A percentile compares a stretch with the other conserved stretches of the same genome.
Evolutionary conservation across 2,797 vertebrate genomes (phyloP).

Genomic region (Pogoniulus pusillus): DNA sequence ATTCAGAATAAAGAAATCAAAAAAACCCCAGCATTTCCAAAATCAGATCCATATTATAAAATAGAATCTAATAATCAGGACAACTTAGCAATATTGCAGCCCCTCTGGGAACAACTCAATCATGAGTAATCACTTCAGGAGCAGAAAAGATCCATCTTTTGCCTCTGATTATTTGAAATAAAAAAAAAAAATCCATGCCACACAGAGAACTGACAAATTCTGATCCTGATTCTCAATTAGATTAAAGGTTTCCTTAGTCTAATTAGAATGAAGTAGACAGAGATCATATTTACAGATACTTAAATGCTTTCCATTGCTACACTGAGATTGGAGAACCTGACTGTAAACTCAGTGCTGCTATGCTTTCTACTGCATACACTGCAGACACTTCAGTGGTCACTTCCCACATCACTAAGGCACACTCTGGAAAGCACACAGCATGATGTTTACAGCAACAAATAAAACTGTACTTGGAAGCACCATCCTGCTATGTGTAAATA

Average conservation of each 20-base stretch:
- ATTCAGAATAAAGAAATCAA: neutral
- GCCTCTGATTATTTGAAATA: neutral
- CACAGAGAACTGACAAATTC: neutral
- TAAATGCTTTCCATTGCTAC: neutral
- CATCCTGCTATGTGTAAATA: neutral
- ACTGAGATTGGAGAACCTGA: neutral
- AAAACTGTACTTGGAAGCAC: neutral
- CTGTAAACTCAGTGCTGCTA: neutral
- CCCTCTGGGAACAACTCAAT: neutral
- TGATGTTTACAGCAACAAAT: neutral
- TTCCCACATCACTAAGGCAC: neutral
- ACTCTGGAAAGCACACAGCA: neutral
- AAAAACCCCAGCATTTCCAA: neutral
- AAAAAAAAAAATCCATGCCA: neutral
- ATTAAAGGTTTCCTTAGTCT: neutral
- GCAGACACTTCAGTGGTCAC: neutral
- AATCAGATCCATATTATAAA: neutral
- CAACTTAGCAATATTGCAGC: neutral
- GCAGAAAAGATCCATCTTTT: neutral
- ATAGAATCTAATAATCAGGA: neutral
- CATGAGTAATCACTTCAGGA: neutral
- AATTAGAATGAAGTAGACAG: neutral
- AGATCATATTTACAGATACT: neutral
- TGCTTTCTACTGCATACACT: fast-evolving
- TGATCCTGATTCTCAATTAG: neutral